Conservation (phyloP, 1,140 invertebrate genomes). For the Drosophila guanche region DNA sequence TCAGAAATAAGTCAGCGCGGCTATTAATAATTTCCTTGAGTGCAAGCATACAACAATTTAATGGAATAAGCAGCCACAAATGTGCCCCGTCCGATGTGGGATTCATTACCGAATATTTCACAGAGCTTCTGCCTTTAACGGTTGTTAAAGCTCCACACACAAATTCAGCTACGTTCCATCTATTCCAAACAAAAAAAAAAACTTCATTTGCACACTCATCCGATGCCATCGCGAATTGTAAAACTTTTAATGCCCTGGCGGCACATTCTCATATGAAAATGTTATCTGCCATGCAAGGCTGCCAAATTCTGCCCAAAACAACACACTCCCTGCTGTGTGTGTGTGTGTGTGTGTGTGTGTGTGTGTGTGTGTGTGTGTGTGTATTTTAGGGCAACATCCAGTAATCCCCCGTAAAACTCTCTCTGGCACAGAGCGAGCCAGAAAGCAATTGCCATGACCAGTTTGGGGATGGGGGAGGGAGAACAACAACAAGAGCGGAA, state of each 20-base stretch:
- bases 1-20: constrained; percentile 11
- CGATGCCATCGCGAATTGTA: constrained; percentile 25
- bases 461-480: constrained; percentile 47
- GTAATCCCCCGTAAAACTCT: constrained; percentile 39
- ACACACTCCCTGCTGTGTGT: too few species aligned
- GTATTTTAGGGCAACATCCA: too few species aligned
- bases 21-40: constrained; percentile 9
- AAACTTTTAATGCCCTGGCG: constrained; percentile 71
- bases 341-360: too few species aligned
- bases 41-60: neutral
- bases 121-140: too few species aligned
- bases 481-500: constrained; percentile 28
- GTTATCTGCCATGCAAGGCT: constrained; percentile 50
- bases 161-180: constrained; percentile 10
- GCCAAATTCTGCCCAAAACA: constrained; percentile 31
- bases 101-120: too few species aligned
- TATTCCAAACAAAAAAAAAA: constrained; percentile 4
- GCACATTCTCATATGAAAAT: constrained; percentile 68
- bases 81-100: neutral
- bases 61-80: neutral
- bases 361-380: too few species aligned
- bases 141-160: too few species aligned
- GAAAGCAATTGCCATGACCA: constrained; percentile 66
- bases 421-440: constrained; percentile 26
- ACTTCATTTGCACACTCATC: constrained; percentile 26